Evolutionary conservation across 2,797 vertebrate genomes (phyloP).

Genomic region (Taenioides sp.): DNA sequence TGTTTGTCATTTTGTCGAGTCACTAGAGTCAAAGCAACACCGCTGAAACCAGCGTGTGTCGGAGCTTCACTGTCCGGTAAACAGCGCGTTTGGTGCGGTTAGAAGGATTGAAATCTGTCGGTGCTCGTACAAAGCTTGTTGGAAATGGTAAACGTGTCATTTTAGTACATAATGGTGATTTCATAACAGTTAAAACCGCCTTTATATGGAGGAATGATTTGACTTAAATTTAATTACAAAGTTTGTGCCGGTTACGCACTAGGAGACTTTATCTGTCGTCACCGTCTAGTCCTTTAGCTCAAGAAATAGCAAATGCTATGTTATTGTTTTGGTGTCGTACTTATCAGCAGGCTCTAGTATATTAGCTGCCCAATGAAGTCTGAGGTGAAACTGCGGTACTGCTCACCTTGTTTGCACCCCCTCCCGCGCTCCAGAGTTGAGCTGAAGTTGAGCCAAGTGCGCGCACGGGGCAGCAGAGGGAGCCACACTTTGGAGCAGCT

Average conservation of each 20-base stretch:
- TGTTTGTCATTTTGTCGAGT: neutral
- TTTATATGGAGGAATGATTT: neutral
- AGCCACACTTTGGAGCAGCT: conserved; percentile 67
- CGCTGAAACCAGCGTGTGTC: conserved; percentile 3
- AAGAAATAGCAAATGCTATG: neutral
- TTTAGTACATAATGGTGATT: neutral
- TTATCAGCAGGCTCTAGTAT: neutral
- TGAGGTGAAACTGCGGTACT: conserved; percentile 27
- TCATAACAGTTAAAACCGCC: neutral
- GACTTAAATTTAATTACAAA: neutral
- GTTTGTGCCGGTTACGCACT: conserved; percentile 1
- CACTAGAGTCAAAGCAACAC: neutral
- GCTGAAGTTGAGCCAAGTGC: conserved; percentile 58
- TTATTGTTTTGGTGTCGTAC: neutral
- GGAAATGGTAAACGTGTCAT: neutral
- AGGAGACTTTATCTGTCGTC: neutral
- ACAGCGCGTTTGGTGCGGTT: conserved; percentile 12
- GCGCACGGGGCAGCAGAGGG: conserved; percentile 80
- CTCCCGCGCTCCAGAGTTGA: conserved; percentile 37
- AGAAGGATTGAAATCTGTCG: neutral
- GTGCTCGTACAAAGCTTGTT: conserved; percentile 8
- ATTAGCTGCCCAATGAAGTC: conserved; percentile 20
- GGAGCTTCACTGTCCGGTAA: conserved; percentile 21
- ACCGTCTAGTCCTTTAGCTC: no score
- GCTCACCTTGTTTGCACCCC: conserved; percentile 48